Evolutionary conservation across 2,113 vertebrate genomes (phyloP).

Genomic region (Tachycineta bicolor): DNA sequence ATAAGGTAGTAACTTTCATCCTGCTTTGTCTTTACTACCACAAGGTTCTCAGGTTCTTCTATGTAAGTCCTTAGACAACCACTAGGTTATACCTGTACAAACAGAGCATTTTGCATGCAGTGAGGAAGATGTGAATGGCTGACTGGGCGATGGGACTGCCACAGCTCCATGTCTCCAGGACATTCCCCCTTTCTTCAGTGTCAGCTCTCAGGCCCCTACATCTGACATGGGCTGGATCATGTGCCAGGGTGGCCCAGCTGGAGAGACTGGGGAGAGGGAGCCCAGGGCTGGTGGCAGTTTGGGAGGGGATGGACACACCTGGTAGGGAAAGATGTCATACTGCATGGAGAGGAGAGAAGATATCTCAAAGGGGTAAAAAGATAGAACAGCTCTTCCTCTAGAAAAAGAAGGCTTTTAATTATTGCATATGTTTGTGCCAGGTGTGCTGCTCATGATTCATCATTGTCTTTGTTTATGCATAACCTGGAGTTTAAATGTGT

Average conservation of each 20-base stretch:
- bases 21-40: background rate
- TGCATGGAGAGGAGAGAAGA: background rate
- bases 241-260: background rate
- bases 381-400: background rate
- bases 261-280: background rate
- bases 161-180: background rate
- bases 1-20: too few species aligned
- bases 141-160: background rate
- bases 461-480: background rate
- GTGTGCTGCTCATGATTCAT: accelerated
- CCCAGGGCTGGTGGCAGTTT: background rate
- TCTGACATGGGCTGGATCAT: accelerated
- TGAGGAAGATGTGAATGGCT: accelerated
- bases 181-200: background rate
- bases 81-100: background rate
- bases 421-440: background rate
- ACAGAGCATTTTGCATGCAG: too few species aligned
- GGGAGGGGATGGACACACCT: background rate
- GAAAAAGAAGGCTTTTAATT: background rate
- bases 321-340: background rate
- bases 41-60: background rate
- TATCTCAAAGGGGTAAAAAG: background rate
- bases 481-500: background rate
- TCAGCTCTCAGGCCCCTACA: background rate
- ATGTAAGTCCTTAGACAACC: accelerated